Conservation (phyloP, 1,140 invertebrate genomes). For the Zaprionus africanus region DNA sequence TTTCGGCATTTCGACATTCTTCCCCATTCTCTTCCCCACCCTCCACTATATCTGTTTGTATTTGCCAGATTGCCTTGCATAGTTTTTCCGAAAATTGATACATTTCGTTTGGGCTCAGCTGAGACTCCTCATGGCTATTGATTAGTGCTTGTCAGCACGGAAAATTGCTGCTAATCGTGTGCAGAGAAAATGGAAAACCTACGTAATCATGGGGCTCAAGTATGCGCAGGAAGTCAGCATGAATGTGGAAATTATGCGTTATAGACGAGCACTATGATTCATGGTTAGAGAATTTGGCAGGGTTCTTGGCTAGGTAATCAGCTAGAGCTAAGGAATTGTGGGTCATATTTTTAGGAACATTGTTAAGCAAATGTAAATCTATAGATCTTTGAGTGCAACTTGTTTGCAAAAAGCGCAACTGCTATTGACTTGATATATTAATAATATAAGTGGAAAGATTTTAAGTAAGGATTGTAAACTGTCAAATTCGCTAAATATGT, state of each 20-base stretch:
- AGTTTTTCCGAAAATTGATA: conserved; percentile 49
- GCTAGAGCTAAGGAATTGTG: not conserved
- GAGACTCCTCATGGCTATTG: conserved; percentile 46
- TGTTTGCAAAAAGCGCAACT: no score
- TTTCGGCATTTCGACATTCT: conserved; percentile 65
- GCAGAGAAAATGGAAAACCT: conserved; percentile 3
- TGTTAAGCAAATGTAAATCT: no score
- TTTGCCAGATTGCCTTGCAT: conserved; percentile 51
- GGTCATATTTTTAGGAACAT: not conserved
- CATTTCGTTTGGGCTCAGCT: conserved; percentile 34
- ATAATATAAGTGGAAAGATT: no score
- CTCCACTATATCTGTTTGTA: conserved; percentile 31
- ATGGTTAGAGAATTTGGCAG: conserved; percentile 10
- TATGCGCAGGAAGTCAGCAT: conserved; percentile 44
- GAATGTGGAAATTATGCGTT: conserved; percentile 17
- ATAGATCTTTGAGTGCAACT: no score
- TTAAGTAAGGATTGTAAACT: no score
- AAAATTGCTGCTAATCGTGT: conserved; percentile 52
- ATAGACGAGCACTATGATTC: conserved; percentile 13
- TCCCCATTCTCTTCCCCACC: not conserved
- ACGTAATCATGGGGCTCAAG: conserved; percentile 5
- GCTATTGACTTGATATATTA: no score
- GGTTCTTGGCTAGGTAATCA: not conserved
- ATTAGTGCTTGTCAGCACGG: conserved; percentile 71
- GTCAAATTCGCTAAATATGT: no score